Percentiles rank a stretch among this genome's conserved stretches.
Evolutionary conservation across 2,888 invertebrate genomes (phyloP).

Genomic region (Villa cingulata): DNA sequence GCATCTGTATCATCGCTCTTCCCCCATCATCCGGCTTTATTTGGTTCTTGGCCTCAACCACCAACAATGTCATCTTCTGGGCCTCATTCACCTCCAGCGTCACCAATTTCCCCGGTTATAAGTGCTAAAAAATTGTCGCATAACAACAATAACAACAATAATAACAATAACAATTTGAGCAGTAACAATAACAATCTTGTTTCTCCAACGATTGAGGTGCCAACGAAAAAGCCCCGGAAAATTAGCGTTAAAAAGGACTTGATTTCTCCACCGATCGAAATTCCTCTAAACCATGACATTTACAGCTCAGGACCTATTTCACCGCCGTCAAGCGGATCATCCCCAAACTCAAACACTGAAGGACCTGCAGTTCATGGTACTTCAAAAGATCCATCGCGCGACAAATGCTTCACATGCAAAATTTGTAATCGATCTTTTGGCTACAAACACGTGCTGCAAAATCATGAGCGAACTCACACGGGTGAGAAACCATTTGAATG

Average conservation of each 20-base stretch:
- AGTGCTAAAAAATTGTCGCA: conserved; percentile 12
- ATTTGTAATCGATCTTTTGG: conserved; percentile 81
- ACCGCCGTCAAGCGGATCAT: conserved; percentile 42
- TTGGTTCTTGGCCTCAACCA: conserved; percentile 27
- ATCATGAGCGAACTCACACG: conserved; percentile 88
- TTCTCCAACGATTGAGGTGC: conserved; percentile 21
- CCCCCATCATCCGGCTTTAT: conserved; percentile 33
- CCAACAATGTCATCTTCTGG: conserved; percentile 20
- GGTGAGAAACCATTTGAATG: conserved; percentile 92
- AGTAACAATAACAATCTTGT: conserved; percentile 15
- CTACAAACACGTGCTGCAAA: conserved; percentile 88
- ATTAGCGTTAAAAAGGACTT: conserved; percentile 30
- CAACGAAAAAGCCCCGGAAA: conserved; percentile 29
- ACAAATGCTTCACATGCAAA: conserved; percentile 79
- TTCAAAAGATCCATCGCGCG: conserved; percentile 44
- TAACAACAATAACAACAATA: conserved; percentile 7
- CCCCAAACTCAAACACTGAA: conserved; percentile 37
- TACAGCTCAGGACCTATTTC: conserved; percentile 35
- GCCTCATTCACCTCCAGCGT: conserved; percentile 31
- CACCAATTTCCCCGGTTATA: conserved; percentile 27
- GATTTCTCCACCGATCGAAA: conserved; percentile 25
- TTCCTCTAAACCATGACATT: conserved; percentile 21
- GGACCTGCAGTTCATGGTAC: conserved; percentile 13
- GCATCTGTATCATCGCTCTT: conserved; percentile 27
- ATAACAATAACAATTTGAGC: conserved; percentile 10